phyloP scores from a whole-genome alignment of 2,888 invertebrate genomes.

The Achlya flavicornis region DNA sequence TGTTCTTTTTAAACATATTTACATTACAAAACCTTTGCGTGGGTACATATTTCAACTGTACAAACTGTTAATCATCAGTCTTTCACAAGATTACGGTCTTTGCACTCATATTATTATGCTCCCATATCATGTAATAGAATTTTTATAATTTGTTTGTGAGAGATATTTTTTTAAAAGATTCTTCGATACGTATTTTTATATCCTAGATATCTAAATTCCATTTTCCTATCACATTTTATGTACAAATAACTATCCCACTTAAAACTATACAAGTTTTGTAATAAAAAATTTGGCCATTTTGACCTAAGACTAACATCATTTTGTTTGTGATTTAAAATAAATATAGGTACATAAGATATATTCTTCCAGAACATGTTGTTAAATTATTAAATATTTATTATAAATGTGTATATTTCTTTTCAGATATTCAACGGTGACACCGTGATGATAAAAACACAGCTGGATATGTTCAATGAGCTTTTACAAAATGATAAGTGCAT shows the following conservation, averaged over 20 bases:
- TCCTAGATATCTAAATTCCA: slow-evolving; percentile 1
- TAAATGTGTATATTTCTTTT: not conserved
- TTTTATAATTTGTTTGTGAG: not conserved
- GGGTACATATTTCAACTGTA: slow-evolving; percentile 33
- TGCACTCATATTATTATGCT: slow-evolving; percentile 46
- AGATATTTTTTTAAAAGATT: not conserved
- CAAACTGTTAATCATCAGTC: slow-evolving; percentile 63
- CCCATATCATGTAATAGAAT: slow-evolving; percentile 2
- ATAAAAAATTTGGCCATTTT: slow-evolving; percentile 56
- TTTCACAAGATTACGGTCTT: slow-evolving; percentile 62
- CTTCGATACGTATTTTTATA: not conserved
- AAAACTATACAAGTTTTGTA: slow-evolving; percentile 29
- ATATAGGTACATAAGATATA: slow-evolving; percentile 16
- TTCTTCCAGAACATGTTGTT: slow-evolving; percentile 18
- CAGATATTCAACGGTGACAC: not conserved
- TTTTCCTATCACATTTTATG: slow-evolving; percentile 17
- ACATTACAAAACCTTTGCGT: not conserved
- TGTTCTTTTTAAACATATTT: not conserved
- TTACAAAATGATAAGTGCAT: slow-evolving; percentile 58
- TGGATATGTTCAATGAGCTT: slow-evolving; percentile 69
- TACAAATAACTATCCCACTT: slow-evolving; percentile 20
- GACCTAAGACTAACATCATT: slow-evolving; percentile 51
- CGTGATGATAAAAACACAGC: slow-evolving; percentile 11
- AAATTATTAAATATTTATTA: not conserved
- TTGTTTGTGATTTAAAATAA: slow-evolving; percentile 20